These are phyloP conservation scores for Neogale vison DNA, from an alignment of 2,113 vertebrate species.

Conservation along the genomic window DNA sequence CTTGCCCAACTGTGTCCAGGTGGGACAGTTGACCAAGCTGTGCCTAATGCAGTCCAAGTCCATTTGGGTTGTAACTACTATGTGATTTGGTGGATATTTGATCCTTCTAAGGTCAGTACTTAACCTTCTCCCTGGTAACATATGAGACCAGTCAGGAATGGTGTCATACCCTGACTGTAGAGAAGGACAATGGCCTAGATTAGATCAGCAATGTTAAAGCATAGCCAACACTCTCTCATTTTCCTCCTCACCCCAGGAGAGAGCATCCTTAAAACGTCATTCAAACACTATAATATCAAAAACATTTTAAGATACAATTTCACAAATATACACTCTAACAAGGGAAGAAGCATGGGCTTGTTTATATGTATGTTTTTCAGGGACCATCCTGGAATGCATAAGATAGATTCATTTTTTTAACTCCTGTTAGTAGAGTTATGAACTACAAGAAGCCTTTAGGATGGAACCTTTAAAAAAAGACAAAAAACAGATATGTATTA, in stretches of 20 bases:
- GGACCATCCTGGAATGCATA: background rate
- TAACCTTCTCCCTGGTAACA: background rate
- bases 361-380: background rate
- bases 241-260: background rate
- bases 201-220: background rate
- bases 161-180: background rate
- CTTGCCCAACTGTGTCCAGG: background rate
- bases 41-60: background rate
- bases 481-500: slow-evolving; percentile 47
- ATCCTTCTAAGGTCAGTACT: background rate
- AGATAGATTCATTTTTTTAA: slow-evolving; percentile 1
- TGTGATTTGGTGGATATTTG: background rate
- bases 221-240: background rate
- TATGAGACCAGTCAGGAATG: background rate
- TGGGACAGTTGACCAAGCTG: background rate
- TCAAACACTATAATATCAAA: background rate
- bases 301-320: slow-evolving; percentile 31
- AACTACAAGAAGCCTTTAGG: slow-evolving; percentile 13
- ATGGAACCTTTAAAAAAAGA: background rate
- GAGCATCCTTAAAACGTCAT: background rate
- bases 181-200: background rate
- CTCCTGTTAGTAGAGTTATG: background rate
- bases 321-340: background rate
- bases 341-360: background rate
- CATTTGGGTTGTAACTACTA: background rate